Percentiles rank a stretch among this genome's conserved stretches.
Evolutionary conservation across 2,888 invertebrate genomes (phyloP).

Genomic region (Sepiola atlantica): DNA sequence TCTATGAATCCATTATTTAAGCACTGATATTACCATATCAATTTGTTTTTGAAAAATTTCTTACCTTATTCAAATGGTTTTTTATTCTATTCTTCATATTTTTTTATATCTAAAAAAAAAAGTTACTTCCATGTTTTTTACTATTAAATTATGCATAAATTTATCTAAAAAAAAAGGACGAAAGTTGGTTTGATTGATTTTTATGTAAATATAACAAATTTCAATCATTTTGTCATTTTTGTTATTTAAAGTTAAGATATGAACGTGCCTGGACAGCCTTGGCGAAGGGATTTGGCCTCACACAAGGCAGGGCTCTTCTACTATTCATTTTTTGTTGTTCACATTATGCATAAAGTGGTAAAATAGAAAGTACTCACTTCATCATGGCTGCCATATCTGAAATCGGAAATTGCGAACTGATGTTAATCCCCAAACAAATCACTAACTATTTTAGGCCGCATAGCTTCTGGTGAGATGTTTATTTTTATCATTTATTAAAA

Average conservation of each 20-base stretch:
- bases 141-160: background rate
- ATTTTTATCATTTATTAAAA: no score
- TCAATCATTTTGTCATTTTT: background rate
- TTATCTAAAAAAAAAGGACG: background rate
- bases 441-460: no score
- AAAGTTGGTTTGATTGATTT: background rate
- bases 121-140: background rate
- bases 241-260: background rate
- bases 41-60: background rate
- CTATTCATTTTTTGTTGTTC: background rate
- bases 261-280: conserved; percentile 32
- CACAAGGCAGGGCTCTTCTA: background rate
- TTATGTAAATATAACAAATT: background rate
- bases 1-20: background rate
- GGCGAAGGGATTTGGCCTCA: background rate
- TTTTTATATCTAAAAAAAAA: background rate
- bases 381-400: no score
- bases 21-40: background rate
- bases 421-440: no score
- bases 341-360: background rate
- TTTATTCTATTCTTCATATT: background rate
- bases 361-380: no score
- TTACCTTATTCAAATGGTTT: background rate
- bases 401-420: no score
- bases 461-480: no score